phyloP scores from a whole-genome alignment of 2,797 vertebrate species.

The Amniataba percoides region DNA sequence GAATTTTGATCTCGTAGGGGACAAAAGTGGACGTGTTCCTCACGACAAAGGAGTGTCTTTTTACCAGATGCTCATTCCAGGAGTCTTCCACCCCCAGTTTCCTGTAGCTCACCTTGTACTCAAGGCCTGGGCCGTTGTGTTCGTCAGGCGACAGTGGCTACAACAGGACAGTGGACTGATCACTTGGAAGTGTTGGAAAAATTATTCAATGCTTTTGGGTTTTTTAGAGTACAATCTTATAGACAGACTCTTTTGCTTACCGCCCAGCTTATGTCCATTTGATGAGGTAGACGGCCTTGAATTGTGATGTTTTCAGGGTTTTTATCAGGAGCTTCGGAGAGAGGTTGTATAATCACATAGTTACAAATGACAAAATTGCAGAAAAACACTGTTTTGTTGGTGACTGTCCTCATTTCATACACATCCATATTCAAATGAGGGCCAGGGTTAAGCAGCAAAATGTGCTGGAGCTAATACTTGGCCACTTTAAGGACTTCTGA shows the following conservation, averaged over 20 bases:
- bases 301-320: conserved; percentile 93
- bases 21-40: conserved; percentile 91
- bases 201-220: background rate
- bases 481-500: conserved; percentile 19
- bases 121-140: conserved; percentile 92
- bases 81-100: conserved; percentile 81
- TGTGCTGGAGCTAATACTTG: conserved; percentile 20
- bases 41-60: conserved; percentile 87
- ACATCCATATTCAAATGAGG: conserved; percentile 29
- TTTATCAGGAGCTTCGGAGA: conserved; percentile 90
- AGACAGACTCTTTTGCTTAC: conserved; percentile 74
- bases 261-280: conserved; percentile 97
- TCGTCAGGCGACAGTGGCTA: conserved; percentile 90
- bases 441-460: conserved; percentile 23
- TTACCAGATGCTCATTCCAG: conserved; percentile 90
- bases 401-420: conserved; percentile 13
- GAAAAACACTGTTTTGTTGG: background rate
- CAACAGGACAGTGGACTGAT: conserved; percentile 34
- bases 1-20: conserved; percentile 94
- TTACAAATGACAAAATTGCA: background rate
- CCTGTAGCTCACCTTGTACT: conserved; percentile 94
- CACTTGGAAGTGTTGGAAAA: background rate
- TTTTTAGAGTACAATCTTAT: background rate
- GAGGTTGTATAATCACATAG: conserved; percentile 4
- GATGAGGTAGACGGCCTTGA: conserved; percentile 90